A percentile compares a stretch with the other conserved stretches of the same genome.
phyloP scores from a whole-genome alignment of 2,888 invertebrate species.

The Cosmia pyralina region DNA sequence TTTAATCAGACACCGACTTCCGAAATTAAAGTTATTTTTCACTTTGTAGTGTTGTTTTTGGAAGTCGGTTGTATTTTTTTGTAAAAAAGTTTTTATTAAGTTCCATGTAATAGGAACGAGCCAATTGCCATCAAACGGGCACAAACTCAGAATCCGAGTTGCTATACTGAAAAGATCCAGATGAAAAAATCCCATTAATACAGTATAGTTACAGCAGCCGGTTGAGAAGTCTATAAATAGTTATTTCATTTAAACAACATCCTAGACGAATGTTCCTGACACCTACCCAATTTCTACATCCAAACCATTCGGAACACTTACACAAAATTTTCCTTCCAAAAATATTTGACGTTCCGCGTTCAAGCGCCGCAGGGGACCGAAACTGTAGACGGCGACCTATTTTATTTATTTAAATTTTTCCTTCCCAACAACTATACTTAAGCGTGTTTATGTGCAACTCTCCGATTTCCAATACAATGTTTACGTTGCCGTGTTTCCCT shows the following conservation, averaged over 20 bases:
- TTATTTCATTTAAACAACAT: background rate
- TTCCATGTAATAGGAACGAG: too few species aligned
- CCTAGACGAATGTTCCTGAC: conserved; percentile 25
- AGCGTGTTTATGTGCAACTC: conserved; percentile 72
- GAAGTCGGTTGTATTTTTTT: too few species aligned
- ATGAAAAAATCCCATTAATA: too few species aligned
- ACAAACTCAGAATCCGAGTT: too few species aligned
- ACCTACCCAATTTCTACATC: conserved; percentile 28
- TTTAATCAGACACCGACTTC: too few species aligned
- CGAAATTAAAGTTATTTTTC: too few species aligned
- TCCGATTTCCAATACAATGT: conserved; percentile 77
- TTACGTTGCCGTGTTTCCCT: conserved; percentile 66
- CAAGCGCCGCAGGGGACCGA: conserved; percentile 73
- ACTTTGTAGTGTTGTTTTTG: too few species aligned
- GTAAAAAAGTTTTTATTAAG: too few species aligned
- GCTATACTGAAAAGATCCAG: too few species aligned
- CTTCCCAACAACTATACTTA: conserved; percentile 66
- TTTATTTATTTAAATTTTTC: conserved; percentile 77
- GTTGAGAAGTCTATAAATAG: background rate
- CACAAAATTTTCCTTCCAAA: conserved; percentile 25
- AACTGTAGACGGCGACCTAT: conserved; percentile 76
- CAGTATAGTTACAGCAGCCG: background rate
- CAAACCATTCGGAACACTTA: background rate
- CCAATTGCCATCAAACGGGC: too few species aligned
- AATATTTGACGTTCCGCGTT: conserved; percentile 54